Conservation (phyloP, 2,113 vertebrate species). For the Hippopotamus amphibius region DNA sequence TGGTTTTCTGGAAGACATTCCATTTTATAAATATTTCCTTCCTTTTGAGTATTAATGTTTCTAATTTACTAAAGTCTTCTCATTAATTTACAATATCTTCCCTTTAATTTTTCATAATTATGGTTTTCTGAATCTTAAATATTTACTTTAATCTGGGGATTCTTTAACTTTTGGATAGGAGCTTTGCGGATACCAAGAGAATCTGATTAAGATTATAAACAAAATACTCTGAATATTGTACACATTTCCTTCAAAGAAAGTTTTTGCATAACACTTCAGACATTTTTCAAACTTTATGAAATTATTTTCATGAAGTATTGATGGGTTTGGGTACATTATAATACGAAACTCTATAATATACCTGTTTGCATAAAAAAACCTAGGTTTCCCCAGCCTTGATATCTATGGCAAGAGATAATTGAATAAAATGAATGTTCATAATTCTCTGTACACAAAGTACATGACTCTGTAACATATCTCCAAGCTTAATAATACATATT, state of each 20-base stretch:
- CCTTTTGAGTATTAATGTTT: not conserved
- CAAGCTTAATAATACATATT: not conserved
- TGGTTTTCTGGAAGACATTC: not conserved
- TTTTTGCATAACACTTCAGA: not conserved
- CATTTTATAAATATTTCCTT: not conserved
- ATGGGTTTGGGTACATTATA: not conserved
- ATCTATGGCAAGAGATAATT: not conserved
- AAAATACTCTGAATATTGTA: not conserved
- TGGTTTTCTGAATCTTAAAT: not conserved
- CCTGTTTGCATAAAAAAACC: not conserved
- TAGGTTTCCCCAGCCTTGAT: not conserved
- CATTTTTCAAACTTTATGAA: not conserved
- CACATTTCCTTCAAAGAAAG: not conserved
- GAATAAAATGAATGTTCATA: not conserved
- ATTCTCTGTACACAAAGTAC: not conserved
- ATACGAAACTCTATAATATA: not conserved
- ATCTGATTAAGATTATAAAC: not conserved
- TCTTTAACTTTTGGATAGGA: not conserved
- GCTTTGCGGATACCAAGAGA: not conserved
- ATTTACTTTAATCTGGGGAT: not conserved
- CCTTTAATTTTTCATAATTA: not conserved
- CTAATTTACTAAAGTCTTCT: not conserved
- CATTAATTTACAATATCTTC: not conserved
- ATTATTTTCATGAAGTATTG: not conserved
- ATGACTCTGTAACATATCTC: not conserved